These are phyloP conservation scores for Chelonus formosanus DNA, from an alignment of 2,888 invertebrate genomes.

Conservation along the genomic window DNA sequence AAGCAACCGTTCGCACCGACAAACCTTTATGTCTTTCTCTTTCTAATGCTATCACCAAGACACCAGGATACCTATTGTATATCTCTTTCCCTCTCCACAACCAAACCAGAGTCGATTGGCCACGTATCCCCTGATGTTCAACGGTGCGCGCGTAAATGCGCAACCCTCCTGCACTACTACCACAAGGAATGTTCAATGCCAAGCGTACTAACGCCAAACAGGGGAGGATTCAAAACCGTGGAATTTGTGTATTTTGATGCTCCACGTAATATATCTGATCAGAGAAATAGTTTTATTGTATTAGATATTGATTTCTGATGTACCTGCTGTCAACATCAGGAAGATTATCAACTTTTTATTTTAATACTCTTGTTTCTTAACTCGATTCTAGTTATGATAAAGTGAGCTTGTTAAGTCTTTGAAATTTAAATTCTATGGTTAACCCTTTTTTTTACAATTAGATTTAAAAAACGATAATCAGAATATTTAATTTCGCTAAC, in stretches of 20 bases:
- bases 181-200: slow-evolving; percentile 5
- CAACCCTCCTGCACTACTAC: slow-evolving; percentile 4
- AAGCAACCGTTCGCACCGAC: slow-evolving; percentile 1
- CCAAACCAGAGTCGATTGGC: slow-evolving; percentile 14
- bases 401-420: too few species aligned
- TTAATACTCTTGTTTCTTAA: too few species aligned
- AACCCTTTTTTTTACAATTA: too few species aligned
- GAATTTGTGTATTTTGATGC: slow-evolving; percentile 2
- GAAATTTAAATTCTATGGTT: too few species aligned
- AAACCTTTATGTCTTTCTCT: slow-evolving; percentile 8
- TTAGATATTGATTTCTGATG: not conserved
- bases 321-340: too few species aligned
- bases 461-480: too few species aligned
- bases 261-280: too few species aligned
- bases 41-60: not conserved
- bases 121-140: slow-evolving; percentile 16
- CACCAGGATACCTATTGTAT: not conserved
- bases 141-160: slow-evolving; percentile 29
- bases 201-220: not conserved
- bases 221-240: too few species aligned
- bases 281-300: not conserved
- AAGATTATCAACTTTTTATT: too few species aligned
- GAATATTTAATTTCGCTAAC: too few species aligned
- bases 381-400: too few species aligned
- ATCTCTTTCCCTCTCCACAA: slow-evolving; percentile 5